These are phyloP conservation scores for Trichonephila clavipes DNA, from an alignment of 1,140 invertebrate species.

Conservation along the genomic window DNA sequence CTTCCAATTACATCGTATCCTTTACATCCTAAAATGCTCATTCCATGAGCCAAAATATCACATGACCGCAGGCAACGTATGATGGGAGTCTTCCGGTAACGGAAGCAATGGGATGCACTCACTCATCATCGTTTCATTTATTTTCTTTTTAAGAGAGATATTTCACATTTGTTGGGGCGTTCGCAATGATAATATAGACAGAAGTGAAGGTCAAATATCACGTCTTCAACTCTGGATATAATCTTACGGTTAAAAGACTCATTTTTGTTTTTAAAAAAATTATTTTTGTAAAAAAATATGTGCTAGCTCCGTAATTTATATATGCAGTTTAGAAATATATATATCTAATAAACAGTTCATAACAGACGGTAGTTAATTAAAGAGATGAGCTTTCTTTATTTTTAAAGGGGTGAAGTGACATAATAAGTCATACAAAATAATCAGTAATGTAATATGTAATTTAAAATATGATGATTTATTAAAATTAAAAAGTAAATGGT, in stretches of 20 bases:
- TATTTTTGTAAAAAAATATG: neutral
- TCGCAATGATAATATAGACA: constrained; percentile 7
- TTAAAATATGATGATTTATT: too few relatives aligned
- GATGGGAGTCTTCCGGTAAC: constrained; percentile 47
- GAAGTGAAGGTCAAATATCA: constrained; percentile 32
- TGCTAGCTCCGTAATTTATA: neutral
- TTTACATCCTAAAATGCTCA: constrained; percentile 43
- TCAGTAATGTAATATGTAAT: too few relatives aligned
- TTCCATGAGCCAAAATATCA: constrained; percentile 56
- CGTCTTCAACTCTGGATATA: neutral
- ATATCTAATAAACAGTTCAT: neutral
- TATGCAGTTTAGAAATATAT: neutral
- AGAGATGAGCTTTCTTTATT: too few relatives aligned
- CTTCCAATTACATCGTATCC: constrained; percentile 49
- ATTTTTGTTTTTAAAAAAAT: neutral
- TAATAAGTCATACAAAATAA: too few relatives aligned
- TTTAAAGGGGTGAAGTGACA: too few relatives aligned
- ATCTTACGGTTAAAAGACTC: neutral
- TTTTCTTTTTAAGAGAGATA: constrained; percentile 18
- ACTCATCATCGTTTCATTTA: constrained; percentile 45
- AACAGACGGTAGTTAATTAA: too few relatives aligned
- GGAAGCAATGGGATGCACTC: constrained; percentile 51
- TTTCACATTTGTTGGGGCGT: constrained; percentile 29
- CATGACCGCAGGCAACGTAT: constrained; percentile 25
- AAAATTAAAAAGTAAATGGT: too few relatives aligned